Conservation (phyloP, 2,113 vertebrate genomes). For the Oophaga pumilio region DNA sequence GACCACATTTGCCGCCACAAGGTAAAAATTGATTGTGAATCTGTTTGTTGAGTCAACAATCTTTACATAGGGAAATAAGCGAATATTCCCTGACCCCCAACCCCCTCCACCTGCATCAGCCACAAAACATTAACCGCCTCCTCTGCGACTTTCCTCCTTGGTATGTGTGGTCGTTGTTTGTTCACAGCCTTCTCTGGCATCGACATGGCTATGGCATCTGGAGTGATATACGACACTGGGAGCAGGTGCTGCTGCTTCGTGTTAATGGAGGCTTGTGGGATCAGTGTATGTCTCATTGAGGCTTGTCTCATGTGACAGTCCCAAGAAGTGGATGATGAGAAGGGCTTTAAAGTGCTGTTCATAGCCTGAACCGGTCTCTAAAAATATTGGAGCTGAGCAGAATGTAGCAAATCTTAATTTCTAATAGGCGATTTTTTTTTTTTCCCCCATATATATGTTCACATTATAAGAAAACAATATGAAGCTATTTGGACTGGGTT, state of each 20-base stretch:
- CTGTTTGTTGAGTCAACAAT: not conserved
- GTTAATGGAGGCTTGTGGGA: slow-evolving; percentile 23
- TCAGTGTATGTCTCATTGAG: slow-evolving; percentile 10
- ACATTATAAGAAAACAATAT: too few species aligned
- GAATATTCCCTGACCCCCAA: too few species aligned
- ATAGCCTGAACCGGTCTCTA: not conserved
- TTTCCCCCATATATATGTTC: too few species aligned
- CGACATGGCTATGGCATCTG: slow-evolving; percentile 7
- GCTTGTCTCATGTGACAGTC: slow-evolving; percentile 15
- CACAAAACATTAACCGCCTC: not conserved
- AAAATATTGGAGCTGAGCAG: not conserved
- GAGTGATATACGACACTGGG: slow-evolving; percentile 16
- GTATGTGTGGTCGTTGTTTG: slow-evolving; percentile 38
- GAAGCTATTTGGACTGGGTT: too few species aligned
- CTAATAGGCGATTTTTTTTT: too few species aligned
- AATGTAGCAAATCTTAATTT: not conserved
- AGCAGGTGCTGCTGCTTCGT: slow-evolving; percentile 36
- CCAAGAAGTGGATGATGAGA: slow-evolving; percentile 16
- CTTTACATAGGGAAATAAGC: not conserved
- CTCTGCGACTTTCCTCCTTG: not conserved
- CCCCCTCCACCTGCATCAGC: not conserved
- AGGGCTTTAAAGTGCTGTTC: not conserved
- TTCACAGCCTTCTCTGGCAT: not conserved
- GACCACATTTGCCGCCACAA: not conserved
- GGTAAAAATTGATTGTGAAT: not conserved